A percentile compares a stretch with the other conserved stretches of the same genome.
Evolutionary conservation across 2,888 invertebrate genomes (phyloP).

Genomic region (Halictus quadricinctus): DNA sequence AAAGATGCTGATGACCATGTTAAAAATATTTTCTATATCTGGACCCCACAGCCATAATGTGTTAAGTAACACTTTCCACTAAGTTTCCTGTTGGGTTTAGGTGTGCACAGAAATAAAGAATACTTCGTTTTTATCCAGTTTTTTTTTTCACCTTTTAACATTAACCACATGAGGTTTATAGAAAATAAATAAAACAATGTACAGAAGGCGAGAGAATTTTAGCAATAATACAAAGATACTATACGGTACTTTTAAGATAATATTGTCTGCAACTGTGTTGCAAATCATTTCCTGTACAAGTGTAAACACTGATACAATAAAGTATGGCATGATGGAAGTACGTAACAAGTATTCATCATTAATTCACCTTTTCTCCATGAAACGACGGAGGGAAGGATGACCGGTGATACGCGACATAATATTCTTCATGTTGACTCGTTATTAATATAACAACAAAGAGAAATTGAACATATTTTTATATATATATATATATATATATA

Average conservation of each 20-base stretch:
- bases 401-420: conserved; percentile 60
- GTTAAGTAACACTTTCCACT: neutral
- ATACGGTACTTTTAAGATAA: conserved; percentile 53
- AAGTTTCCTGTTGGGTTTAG: conserved; percentile 56
- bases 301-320: conserved; percentile 59
- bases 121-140: conserved; percentile 42
- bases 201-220: conserved; percentile 61
- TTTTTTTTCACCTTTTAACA: conserved; percentile 51
- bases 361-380: conserved; percentile 37
- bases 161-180: conserved; percentile 51
- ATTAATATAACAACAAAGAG: conserved; percentile 62
- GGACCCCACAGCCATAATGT: neutral
- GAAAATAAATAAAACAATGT: conserved; percentile 70
- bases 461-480: conserved; percentile 62
- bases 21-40: neutral
- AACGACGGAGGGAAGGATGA: conserved; percentile 48
- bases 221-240: conserved; percentile 58
- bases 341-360: conserved; percentile 61
- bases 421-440: conserved; percentile 58
- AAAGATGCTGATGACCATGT: neutral
- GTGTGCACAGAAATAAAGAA: conserved; percentile 59
- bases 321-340: conserved; percentile 65
- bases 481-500: conserved; percentile 28
- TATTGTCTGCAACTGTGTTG: conserved; percentile 54
- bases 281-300: conserved; percentile 63